Evolutionary conservation across 2,113 vertebrate genomes (phyloP).

Genomic region (Pionites leucogaster): DNA sequence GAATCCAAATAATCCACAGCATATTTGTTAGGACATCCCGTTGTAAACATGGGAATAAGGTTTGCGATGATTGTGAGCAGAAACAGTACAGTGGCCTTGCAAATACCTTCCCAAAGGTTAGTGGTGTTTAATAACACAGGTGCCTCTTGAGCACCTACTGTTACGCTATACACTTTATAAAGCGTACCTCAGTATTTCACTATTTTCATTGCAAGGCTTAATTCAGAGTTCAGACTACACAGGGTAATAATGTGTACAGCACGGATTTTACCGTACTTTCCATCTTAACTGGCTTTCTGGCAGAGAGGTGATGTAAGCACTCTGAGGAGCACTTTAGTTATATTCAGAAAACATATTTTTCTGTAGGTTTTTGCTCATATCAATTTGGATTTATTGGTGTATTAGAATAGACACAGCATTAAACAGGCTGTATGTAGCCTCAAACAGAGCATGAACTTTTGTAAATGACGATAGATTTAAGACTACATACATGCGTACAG

Average conservation of each 20-base stretch:
- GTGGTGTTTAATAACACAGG: not conserved
- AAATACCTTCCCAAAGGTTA: not conserved
- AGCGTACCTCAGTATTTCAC: not conserved
- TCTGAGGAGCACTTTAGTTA: slow-evolving; percentile 9
- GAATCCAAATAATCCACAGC: not conserved
- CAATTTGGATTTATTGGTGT: not conserved
- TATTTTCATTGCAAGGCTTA: not conserved
- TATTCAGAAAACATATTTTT: not conserved
- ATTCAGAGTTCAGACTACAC: not conserved
- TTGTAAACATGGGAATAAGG: not conserved
- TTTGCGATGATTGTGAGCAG: not conserved
- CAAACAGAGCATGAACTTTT: not conserved
- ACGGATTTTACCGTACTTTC: not conserved
- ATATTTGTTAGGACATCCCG: not conserved
- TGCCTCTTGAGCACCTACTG: not conserved
- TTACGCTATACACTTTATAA: not conserved
- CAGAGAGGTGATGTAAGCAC: slow-evolving; percentile 8
- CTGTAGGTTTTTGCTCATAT: not conserved
- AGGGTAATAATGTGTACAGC: not conserved
- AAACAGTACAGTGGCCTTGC: not conserved
- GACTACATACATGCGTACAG: not conserved
- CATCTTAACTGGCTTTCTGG: not conserved
- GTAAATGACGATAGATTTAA: not conserved
- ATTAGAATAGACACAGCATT: not conserved
- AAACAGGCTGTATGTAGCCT: not conserved